Base-by-base conservation (phyloP, 2,797 vertebrate species). In the Trematomus bernacchii region DNA sequence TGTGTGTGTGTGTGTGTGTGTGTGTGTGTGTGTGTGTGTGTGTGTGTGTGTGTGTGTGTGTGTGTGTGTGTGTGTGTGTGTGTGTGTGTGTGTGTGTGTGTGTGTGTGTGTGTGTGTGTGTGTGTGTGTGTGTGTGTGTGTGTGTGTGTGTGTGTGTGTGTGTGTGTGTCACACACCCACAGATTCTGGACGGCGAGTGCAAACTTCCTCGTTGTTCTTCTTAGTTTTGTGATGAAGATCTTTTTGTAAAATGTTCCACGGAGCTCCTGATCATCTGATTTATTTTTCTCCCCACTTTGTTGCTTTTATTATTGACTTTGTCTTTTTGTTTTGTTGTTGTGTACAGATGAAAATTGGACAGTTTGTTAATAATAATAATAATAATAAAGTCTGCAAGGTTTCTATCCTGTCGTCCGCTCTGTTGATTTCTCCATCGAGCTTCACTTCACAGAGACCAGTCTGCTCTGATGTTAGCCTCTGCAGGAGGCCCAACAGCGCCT, bases 351-450 rank as follows among this genome's bases (percentile, higher is more conserved):
- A 96, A 95, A 87, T 93, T 94, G 95, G 95, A 95, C 95, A 96
- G 95, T 97, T 97, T 97, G 96, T 97, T n/a, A n/a, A n/a, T n/a
- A n/a, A n/a, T n/a, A n/a, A n/a, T 97, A 96, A 96, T 96, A 96
- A 96, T 95, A 96, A 95, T 92, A 94, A 96, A 96, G 95, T 97
- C 96, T 97, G 96, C 96, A 97, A 96, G 96, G 95, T 97, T 97
- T 97, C 93, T 96, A 97, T 79, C 73, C 79, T 4, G 8, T 58
- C 47, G 79, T 77, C 52, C 12, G 0, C 3, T 66, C 14, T 70
- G 0, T 54, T 79, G 8, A 13, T 76, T 77, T 33, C 23, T 23
- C 23, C n/a, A n/a, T n/a, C n/a, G n/a, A n/a, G n/a, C n/a, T n/a
- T n/a, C 23, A 27, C 23, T 3, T 3, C 23, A 27, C 23, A 27